A percentile compares a stretch with the other conserved stretches of the same genome.
Conservation (phyloP, 2,888 invertebrate species). For the Cactoblastis cactorum region DNA sequence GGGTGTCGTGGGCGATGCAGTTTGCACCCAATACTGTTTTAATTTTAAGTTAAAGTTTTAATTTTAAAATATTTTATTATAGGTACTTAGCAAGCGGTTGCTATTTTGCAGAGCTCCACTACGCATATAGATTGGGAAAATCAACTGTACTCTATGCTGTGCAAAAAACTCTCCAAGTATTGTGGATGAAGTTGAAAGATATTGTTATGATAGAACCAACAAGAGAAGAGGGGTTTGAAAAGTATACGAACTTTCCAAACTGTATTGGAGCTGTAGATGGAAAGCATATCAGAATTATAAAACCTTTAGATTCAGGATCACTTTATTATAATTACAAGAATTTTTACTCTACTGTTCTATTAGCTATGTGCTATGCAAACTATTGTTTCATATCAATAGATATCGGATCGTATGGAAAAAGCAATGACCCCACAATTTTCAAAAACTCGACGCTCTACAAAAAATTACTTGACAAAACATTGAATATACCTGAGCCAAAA, state of each 20-base stretch:
- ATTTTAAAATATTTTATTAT: background rate
- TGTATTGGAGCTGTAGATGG: constrained; percentile 13
- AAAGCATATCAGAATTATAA: constrained; percentile 19
- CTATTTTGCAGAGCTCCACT: constrained; percentile 12
- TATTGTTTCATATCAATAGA: constrained; percentile 9
- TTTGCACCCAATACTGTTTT: background rate
- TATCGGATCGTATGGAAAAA: constrained; percentile 9
- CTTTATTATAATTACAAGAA: constrained; percentile 17
- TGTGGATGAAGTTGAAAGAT: background rate
- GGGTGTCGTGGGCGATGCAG: no score
- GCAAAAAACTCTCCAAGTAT: background rate
- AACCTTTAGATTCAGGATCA: constrained; percentile 22
- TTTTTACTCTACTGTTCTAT: background rate
- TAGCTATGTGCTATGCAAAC: constrained; percentile 6
- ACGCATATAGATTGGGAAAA: constrained; percentile 5
- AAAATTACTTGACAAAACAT: background rate
- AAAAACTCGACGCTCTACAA: background rate
- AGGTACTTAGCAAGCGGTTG: constrained; percentile 18
- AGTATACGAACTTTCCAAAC: constrained; percentile 20
- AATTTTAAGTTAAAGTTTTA: background rate
- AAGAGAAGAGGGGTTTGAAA: constrained; percentile 19
- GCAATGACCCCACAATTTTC: constrained; percentile 20
- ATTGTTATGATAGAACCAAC: background rate
- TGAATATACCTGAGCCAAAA: background rate
- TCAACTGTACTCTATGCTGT: background rate